Percentiles rank a stretch among this genome's conserved stretches.
These are phyloP conservation scores for Malaclemys terrapin DNA, from an alignment of 2,113 vertebrate genomes.

Conservation along the genomic window DNA sequence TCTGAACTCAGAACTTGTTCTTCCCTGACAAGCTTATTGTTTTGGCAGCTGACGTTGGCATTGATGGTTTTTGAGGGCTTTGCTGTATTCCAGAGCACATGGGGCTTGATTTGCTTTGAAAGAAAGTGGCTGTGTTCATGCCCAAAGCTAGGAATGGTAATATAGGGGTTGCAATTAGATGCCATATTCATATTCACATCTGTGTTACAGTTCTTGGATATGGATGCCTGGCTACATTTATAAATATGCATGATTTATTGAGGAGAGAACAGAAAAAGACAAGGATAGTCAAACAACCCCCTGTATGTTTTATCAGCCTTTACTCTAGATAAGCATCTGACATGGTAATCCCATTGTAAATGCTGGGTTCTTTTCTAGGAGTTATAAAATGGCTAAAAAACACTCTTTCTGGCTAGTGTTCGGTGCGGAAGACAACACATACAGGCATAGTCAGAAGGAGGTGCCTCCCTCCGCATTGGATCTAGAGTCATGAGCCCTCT, in stretches of 20 bases:
- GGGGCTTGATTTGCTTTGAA: constrained; percentile 17
- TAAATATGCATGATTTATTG: background rate
- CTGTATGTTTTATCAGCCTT: background rate
- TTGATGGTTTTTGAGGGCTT: constrained; percentile 19
- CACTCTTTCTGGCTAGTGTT: background rate
- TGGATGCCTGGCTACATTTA: background rate
- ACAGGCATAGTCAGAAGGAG: background rate
- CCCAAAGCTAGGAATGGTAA: background rate
- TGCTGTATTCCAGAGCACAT: background rate
- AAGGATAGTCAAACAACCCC: background rate
- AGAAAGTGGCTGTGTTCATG: constrained; percentile 7
- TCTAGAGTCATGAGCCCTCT: background rate
- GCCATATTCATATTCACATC: background rate
- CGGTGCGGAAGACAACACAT: background rate
- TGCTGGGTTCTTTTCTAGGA: background rate
- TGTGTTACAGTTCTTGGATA: background rate
- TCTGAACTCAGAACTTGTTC: background rate
- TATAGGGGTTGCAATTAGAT: background rate
- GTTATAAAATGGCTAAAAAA: background rate
- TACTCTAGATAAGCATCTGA: background rate
- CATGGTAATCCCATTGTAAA: constrained; percentile 3
- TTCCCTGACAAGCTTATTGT: constrained; percentile 9
- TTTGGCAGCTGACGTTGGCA: constrained; percentile 6
- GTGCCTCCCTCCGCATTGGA: background rate
- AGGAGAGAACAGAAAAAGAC: background rate